Base-by-base conservation (phyloP, 2,113 vertebrate genomes). In the Elgaria multicarinata region DNA sequence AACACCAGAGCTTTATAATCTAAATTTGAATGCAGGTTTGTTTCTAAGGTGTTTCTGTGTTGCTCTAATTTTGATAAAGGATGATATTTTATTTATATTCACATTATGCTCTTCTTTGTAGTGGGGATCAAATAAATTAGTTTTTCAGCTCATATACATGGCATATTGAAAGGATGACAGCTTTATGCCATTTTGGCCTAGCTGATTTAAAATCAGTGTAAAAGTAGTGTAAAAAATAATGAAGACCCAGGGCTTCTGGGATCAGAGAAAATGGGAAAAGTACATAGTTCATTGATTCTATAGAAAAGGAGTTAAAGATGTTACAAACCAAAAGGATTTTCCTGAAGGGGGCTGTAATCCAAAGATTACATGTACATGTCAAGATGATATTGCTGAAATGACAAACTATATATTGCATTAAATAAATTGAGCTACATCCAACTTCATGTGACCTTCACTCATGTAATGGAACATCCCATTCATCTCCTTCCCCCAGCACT, bases 71-170 rank as follows among this genome's bases (percentile, higher is more conserved):
- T 89, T 80, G 39, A 58, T 84, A 86, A 77, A 13, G 33, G 62
- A n/a, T 74, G 69, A 71, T 88, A 66, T 66, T 9, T 72, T 53
- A 86, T 89, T 83, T n/a, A 85, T 89, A 80, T 88, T 86, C 53
- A 42, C 69, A 42, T 74, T 79, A 83, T 86, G 14, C 67, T 67
- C 22, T 4, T 53, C 87, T 71, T 24, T 72, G 53, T 13, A 28
- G 69, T 5, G 0, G 0, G 1, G 36, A 64, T 88, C 77, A n/a
- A 86, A 92, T 28, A 50, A 78, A 67, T 26, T 78, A 67, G 20
- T 67, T 78, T 2, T 82, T 77, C 44, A 22, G 64, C 7, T 80
- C 26, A 69, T 67, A 20, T 82, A n/a, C 20, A 2, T 39, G 46
- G 46, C 42, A 76, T 75, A 86, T 50, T 84, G 2, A 36, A 86